Evolutionary conservation across 1,140 invertebrate species (phyloP).

Genomic region (Bombus confusus): DNA sequence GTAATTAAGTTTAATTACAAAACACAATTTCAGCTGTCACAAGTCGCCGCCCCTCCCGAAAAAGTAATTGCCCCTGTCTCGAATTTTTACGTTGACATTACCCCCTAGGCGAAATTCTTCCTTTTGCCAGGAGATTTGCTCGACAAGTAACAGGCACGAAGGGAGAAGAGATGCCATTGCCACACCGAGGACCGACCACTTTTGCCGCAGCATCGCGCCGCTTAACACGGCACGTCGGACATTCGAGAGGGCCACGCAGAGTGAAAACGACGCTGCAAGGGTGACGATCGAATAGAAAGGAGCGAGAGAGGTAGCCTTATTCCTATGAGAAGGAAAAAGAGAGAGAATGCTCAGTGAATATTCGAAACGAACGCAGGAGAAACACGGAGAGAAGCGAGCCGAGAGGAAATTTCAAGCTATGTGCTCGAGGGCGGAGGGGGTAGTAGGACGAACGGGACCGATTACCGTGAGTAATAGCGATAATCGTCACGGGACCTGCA

Average conservation of each 20-base stretch:
- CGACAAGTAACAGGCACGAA: no score
- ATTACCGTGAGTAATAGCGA: slow-evolving; percentile 66
- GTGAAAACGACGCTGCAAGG: background rate
- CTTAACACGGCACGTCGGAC: background rate
- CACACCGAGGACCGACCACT: background rate
- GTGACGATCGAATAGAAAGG: background rate
- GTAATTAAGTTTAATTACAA: slow-evolving; percentile 63
- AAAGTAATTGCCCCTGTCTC: slow-evolving; percentile 51
- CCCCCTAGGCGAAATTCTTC: background rate
- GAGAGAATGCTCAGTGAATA: background rate
- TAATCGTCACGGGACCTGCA: slow-evolving; percentile 66
- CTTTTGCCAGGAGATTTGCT: background rate
- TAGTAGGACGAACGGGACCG: slow-evolving; percentile 17
- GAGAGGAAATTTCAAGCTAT: slow-evolving; percentile 9
- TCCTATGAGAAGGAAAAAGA: background rate
- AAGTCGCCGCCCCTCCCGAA: background rate
- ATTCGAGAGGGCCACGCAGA: background rate
- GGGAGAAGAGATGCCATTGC: background rate
- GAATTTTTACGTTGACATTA: slow-evolving; percentile 50
- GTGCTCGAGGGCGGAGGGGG: background rate
- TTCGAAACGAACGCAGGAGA: background rate
- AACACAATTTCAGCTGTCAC: slow-evolving; percentile 19
- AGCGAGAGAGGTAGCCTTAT: background rate
- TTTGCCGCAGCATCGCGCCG: no score
- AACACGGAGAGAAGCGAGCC: background rate